A percentile compares a stretch with the other conserved stretches of the same genome.
Conservation (phyloP, 2,113 vertebrate species). For the Dromiciops gliroides region DNA sequence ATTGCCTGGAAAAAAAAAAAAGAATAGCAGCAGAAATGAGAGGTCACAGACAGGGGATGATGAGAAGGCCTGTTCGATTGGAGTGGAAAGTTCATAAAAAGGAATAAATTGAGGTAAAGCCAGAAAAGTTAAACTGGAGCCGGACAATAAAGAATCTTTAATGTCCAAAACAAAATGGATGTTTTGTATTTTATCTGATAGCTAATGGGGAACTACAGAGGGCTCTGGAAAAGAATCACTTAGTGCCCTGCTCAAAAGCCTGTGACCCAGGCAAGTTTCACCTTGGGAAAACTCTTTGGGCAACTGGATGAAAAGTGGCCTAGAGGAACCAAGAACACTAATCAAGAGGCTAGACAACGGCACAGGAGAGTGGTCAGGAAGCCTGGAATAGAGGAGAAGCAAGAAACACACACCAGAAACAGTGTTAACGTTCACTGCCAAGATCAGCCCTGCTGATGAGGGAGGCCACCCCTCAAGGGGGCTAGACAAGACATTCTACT, state of each 20-base stretch:
- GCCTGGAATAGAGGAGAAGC: not conserved
- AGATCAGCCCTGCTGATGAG: not conserved
- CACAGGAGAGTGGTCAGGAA: not conserved
- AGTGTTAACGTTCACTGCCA: not conserved
- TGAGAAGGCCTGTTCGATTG: not conserved
- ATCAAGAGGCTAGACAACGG: not conserved
- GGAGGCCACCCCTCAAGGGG: too few species aligned
- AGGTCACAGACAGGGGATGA: not conserved
- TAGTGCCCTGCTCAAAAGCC: not conserved
- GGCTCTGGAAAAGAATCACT: not conserved
- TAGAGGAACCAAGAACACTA: not conserved
- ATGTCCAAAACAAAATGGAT: not conserved
- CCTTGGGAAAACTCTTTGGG: not conserved
- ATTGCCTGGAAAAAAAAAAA: too few species aligned
- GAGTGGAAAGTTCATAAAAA: not conserved
- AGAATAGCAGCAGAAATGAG: too few species aligned
- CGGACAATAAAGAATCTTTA: not conserved
- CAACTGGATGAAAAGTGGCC: not conserved
- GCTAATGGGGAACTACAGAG: not conserved
- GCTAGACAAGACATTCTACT: not conserved
- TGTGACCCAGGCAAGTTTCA: not conserved
- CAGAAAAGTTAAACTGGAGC: not conserved
- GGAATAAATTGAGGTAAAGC: not conserved
- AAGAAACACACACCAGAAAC: not conserved
- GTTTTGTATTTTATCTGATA: not conserved